Conservation (phyloP, 1,140 invertebrate species). For the Camponotus floridanus region DNA sequence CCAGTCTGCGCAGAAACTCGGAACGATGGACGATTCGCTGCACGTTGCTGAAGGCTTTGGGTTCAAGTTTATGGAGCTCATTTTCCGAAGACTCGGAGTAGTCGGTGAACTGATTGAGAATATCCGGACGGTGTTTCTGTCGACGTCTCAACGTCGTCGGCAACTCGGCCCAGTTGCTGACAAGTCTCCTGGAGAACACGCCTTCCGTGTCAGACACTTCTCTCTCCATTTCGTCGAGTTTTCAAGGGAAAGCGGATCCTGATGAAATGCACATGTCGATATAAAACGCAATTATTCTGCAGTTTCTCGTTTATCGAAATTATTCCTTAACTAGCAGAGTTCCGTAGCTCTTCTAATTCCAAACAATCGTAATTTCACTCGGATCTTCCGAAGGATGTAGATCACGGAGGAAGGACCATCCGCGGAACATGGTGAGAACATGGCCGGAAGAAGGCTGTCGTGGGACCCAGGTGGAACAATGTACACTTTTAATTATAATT, state of each 20-base stretch:
- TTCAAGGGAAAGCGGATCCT: not conserved
- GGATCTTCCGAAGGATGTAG: slow-evolving; percentile 67
- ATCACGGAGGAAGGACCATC: slow-evolving; percentile 73
- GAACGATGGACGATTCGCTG: slow-evolving; percentile 80
- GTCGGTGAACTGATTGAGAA: slow-evolving; percentile 84
- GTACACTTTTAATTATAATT: slow-evolving; percentile 84
- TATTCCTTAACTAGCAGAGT: not conserved
- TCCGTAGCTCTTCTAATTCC: not conserved
- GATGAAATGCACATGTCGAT: slow-evolving; percentile 34
- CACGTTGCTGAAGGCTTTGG: slow-evolving; percentile 64
- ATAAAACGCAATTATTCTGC: not conserved
- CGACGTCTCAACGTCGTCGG: slow-evolving; percentile 83
- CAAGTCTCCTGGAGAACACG: slow-evolving; percentile 81
- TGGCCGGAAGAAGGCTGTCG: slow-evolving; percentile 75
- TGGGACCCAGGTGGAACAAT: slow-evolving; percentile 81
- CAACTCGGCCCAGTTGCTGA: slow-evolving; percentile 84
- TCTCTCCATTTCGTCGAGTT: slow-evolving; percentile 77
- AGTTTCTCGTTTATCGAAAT: too few relatives aligned
- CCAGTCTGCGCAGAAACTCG: slow-evolving; percentile 81
- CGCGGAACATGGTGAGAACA: slow-evolving; percentile 79
- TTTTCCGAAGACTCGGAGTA: slow-evolving; percentile 81
- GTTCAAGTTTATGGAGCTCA: slow-evolving; percentile 77
- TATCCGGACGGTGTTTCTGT: slow-evolving; percentile 84
- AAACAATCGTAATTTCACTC: slow-evolving; percentile 63
- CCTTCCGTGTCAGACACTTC: slow-evolving; percentile 84